Evolutionary conservation across 2,113 vertebrate genomes (phyloP).

Genomic region (Mustela lutreola): DNA sequence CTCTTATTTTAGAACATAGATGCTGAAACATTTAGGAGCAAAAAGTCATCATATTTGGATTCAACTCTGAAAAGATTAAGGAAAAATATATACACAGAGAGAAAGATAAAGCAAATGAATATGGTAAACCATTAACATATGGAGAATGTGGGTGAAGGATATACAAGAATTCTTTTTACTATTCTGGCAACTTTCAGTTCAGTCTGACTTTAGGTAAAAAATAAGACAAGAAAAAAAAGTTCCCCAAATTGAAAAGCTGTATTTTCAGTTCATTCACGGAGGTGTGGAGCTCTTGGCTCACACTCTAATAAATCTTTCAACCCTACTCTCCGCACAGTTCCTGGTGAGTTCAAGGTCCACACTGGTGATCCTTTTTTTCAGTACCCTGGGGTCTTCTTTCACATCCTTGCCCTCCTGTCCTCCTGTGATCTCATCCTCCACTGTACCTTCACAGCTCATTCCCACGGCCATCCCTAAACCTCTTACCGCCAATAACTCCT

Average conservation of each 20-base stretch:
- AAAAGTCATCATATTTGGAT: background rate
- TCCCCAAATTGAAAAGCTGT: background rate
- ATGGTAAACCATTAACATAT: background rate
- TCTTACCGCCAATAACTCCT: background rate
- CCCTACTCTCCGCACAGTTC: background rate
- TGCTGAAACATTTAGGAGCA: background rate
- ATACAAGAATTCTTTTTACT: conserved; percentile 90
- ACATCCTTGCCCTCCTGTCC: background rate
- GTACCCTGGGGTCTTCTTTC: background rate
- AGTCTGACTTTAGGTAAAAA: conserved; percentile 42
- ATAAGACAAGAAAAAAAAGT: background rate
- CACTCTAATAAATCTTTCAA: background rate
- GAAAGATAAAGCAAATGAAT: conserved; percentile 23
- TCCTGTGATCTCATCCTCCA: background rate
- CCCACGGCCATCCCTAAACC: background rate
- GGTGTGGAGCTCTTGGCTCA: background rate
- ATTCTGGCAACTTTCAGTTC: conserved; percentile 85
- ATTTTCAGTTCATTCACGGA: background rate
- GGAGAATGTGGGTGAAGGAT: background rate
- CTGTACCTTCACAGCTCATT: background rate
- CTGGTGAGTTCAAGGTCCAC: background rate
- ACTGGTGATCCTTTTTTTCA: background rate
- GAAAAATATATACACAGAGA: background rate
- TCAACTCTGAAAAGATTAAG: conserved; percentile 18
- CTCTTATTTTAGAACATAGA: conserved; percentile 27